Base-by-base conservation (phyloP, 2,113 vertebrate genomes). In the Garra rufa region DNA sequence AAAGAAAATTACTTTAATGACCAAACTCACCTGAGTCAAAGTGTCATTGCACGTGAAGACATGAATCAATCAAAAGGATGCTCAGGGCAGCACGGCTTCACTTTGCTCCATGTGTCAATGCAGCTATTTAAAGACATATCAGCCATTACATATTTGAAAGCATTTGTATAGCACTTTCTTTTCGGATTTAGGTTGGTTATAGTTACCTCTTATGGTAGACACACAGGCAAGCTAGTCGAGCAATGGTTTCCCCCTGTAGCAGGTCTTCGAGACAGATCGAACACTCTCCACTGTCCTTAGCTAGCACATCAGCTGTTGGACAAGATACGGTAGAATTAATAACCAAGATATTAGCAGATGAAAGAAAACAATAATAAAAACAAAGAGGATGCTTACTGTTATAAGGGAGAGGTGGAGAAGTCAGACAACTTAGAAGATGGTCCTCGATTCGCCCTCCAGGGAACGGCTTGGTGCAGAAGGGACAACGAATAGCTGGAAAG, bases 81-180 rank as follows among this genome's bases (percentile, higher is more conserved):
- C 85, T 95, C 95, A 0, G 95, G 95, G 86, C 95, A 95, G 90
- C 94, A 95, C 76, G 94, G 92, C 83, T 95, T 95, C 90, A 95
- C 94, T 87, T 93, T 94, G 88, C 92, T 92, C 95, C 95, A 95
- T 80, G 92, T 93, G 83, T 95, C 95, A 83, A 95, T 95, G 89
- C 95, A 95, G 88, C 95, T 95, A 43, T 76, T 85, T 30, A 76
- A 38, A 91, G 17, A 55, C 21, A 55, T 8, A 78, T 17, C 24
- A 75, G 24, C 2, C n/a, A 61, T 34, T 26, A 80, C 9, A 24
- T 9, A 24, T 43, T 46, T 24, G 7, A 34, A 50, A 19, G 46
- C 28, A 41, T 48, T 57, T 34, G 30, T 38, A 65, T 15, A 67
- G 17, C 30, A 67, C 34, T 67, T 69, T 11, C 4, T 38, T 2